These are phyloP conservation scores for Trididemnum clinides DNA, from an alignment of 23 tunicate genomes.

Conservation along the genomic window DNA sequence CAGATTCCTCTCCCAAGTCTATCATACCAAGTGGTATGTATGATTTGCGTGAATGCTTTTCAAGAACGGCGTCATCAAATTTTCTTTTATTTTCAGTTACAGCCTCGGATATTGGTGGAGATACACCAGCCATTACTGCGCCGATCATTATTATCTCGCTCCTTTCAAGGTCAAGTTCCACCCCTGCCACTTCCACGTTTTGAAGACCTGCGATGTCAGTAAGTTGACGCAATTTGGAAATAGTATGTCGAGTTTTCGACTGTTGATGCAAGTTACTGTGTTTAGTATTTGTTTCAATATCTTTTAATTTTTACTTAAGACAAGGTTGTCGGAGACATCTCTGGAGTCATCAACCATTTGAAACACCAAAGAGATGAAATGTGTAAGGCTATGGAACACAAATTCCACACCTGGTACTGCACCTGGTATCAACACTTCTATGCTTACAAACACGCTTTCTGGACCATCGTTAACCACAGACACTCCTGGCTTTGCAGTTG, in stretches of 20 bases:
- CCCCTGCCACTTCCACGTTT: slow-evolving; percentile 12
- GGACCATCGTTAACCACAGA: slow-evolving; percentile 30
- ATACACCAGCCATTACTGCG: slow-evolving; percentile 13
- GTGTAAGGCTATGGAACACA: not conserved
- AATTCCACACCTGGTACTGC: slow-evolving; percentile 23
- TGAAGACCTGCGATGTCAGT: slow-evolving; percentile 55
- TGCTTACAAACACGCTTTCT: slow-evolving; percentile 18
- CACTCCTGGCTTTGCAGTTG: slow-evolving; percentile 19
- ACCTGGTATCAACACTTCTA: slow-evolving; percentile 30
- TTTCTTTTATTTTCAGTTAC: not conserved
- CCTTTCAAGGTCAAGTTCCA: slow-evolving; percentile 30
- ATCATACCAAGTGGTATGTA: slow-evolving; percentile 39
- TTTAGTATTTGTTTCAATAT: too few species aligned
- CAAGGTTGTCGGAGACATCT: slow-evolving; percentile 19
- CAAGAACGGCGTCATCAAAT: not conserved
- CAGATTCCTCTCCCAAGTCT: slow-evolving; percentile 20
- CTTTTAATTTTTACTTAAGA: too few species aligned
- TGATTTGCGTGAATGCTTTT: not conserved
- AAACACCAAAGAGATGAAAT: slow-evolving; percentile 21
- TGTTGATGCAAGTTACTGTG: too few species aligned
- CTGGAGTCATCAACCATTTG: slow-evolving; percentile 15
- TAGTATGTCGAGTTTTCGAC: too few species aligned
- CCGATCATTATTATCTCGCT: slow-evolving; percentile 20
- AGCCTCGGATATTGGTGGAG: slow-evolving; percentile 42
- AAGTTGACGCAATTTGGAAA: too few species aligned